Conservation (phyloP, 2,113 vertebrate species). For the Callionymus lyra region DNA sequence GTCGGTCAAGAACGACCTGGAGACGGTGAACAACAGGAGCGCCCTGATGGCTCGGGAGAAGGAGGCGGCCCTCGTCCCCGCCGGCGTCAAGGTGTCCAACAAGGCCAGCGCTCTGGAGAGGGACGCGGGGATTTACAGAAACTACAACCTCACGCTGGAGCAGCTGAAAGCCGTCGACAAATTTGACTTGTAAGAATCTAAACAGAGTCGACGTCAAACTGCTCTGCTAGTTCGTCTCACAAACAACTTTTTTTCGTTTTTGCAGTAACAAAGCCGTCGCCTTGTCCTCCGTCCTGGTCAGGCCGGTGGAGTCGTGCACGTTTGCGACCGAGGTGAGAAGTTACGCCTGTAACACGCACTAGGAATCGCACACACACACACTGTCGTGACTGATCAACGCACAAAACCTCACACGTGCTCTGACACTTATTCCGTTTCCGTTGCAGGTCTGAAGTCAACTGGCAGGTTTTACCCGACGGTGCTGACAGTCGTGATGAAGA, state of each 20-base stretch:
- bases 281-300: slow-evolving; percentile 67
- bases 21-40: slow-evolving; percentile 66
- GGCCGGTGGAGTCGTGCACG: slow-evolving; percentile 66
- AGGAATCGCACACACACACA: not conserved
- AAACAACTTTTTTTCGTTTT: slow-evolving; percentile 38
- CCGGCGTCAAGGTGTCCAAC: slow-evolving; percentile 70
- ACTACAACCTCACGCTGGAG: slow-evolving; percentile 60
- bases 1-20: slow-evolving; percentile 65
- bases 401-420: too few species aligned
- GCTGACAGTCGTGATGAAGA: not conserved
- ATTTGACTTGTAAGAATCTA: slow-evolving; percentile 59
- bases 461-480: not conserved
- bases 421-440: not conserved
- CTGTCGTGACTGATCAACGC: not conserved
- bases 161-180: slow-evolving; percentile 54
- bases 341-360: not conserved
- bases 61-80: slow-evolving; percentile 64
- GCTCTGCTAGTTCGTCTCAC: slow-evolving; percentile 34
- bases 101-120: slow-evolving; percentile 57
- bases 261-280: slow-evolving; percentile 56
- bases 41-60: slow-evolving; percentile 53
- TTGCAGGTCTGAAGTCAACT: not conserved
- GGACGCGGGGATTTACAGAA: slow-evolving; percentile 41
- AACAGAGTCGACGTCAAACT: too few species aligned
- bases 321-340: slow-evolving; percentile 75